Evolutionary conservation across 2,797 vertebrate species (phyloP).

Genomic region (Strix occidentalis): DNA sequence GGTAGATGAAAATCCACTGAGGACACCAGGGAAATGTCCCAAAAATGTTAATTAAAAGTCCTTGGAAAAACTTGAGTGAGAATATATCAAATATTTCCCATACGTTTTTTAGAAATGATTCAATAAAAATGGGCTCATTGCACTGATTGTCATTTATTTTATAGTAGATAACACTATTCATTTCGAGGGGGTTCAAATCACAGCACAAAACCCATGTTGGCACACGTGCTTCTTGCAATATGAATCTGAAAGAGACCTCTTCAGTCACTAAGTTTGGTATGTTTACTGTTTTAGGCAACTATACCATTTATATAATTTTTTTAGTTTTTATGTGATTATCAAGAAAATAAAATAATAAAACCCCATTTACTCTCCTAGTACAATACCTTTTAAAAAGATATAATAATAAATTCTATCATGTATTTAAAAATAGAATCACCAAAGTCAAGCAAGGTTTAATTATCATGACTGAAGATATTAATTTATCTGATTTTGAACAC

Average conservation of each 20-base stretch:
- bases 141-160: not conserved
- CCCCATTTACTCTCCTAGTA: not conserved
- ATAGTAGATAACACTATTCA: not conserved
- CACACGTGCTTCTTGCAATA: not conserved
- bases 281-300: not conserved
- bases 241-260: not conserved
- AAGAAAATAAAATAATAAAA: not conserved
- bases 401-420: too few relatives aligned
- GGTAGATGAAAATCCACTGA: not conserved
- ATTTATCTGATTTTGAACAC: not conserved
- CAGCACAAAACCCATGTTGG: not conserved
- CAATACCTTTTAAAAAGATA: not conserved
- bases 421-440: not conserved
- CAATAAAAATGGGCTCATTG: not conserved
- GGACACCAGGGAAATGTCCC: not conserved
- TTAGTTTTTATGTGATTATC: not conserved
- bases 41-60: not conserved
- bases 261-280: not conserved
- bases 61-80: not conserved
- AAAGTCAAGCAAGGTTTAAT: not conserved
- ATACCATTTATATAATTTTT: not conserved
- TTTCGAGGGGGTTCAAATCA: not conserved
- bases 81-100: not conserved
- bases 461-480: not conserved
- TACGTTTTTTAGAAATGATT: not conserved